A percentile compares a stretch with the other conserved stretches of the same genome.
These are phyloP conservation scores for Crotalus horridus DNA, from an alignment of 2,113 vertebrate species.

Conservation along the genomic window DNA sequence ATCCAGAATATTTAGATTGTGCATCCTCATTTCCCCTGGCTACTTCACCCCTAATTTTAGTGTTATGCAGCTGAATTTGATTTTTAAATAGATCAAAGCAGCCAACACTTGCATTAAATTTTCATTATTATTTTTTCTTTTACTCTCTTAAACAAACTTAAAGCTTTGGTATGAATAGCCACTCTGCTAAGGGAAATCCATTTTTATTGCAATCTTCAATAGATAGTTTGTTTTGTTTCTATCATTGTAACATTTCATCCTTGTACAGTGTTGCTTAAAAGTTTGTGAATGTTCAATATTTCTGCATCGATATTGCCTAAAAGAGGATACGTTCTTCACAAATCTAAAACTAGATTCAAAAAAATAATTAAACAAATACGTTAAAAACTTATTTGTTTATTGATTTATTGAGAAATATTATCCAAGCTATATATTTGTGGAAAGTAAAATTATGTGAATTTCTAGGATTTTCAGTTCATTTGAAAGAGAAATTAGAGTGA, in stretches of 20 bases:
- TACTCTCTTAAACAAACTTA: neutral
- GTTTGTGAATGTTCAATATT: neutral
- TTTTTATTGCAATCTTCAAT: neutral
- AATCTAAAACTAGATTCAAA: neutral
- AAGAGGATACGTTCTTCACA: neutral
- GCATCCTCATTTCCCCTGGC: neutral
- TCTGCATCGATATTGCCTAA: neutral
- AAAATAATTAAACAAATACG: neutral
- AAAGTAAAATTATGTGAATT: neutral
- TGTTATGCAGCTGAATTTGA: neutral
- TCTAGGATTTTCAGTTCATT: neutral
- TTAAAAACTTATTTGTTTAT: too few relatives aligned
- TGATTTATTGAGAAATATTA: neutral
- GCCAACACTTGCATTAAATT: neutral
- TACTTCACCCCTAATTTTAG: neutral
- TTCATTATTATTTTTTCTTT: neutral
- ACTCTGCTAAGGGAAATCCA: neutral
- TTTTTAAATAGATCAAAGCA: neutral
- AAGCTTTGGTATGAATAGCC: neutral
- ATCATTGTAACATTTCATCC: neutral
- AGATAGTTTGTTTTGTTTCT: neutral
- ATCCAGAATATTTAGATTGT: neutral
- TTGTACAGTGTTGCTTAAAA: neutral
- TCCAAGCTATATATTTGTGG: too few relatives aligned
- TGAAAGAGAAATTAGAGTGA: too few relatives aligned